Evolutionary conservation across 2,888 invertebrate species (phyloP).

Genomic region (Diaphora mendica): DNA sequence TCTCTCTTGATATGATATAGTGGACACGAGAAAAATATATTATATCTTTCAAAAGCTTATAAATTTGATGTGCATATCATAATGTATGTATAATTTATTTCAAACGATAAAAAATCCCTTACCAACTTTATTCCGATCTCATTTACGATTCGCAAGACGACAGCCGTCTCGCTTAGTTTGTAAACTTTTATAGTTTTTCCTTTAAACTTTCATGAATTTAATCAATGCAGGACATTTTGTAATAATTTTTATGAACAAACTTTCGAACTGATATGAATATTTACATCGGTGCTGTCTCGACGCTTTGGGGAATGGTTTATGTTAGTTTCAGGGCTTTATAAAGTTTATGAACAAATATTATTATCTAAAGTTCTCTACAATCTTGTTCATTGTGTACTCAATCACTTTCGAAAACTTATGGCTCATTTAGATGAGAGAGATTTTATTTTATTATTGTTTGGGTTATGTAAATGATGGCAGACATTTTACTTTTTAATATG

Average conservation of each 20-base stretch:
- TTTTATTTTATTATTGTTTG: not conserved
- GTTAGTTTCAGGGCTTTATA: conserved; percentile 22
- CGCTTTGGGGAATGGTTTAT: conserved; percentile 37
- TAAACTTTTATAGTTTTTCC: conserved; percentile 78
- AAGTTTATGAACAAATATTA: conserved; percentile 33
- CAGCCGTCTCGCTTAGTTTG: conserved; percentile 59
- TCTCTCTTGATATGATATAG: not conserved
- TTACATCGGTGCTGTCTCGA: conserved; percentile 45
- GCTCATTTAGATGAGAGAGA: not conserved
- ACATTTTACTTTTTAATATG: too few species aligned
- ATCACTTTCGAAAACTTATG: not conserved
- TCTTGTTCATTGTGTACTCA: conserved; percentile 5
- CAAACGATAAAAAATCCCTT: conserved; percentile 39
- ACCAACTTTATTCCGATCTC: conserved; percentile 59
- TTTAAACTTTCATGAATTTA: conserved; percentile 75
- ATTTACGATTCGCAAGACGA: conserved; percentile 67
- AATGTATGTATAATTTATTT: conserved; percentile 11
- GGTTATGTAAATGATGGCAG: too few species aligned
- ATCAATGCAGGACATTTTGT: conserved; percentile 71
- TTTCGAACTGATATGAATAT: conserved; percentile 66
- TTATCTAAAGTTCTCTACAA: conserved; percentile 20
- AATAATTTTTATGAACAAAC: conserved; percentile 72
- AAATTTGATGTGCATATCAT: not conserved
- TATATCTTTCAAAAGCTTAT: not conserved
- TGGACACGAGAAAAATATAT: not conserved